A percentile compares a stretch with the other conserved stretches of the same genome.
These are phyloP conservation scores for Balanococcus diminutus DNA, from an alignment of 2,888 invertebrate species.

Conservation along the genomic window DNA sequence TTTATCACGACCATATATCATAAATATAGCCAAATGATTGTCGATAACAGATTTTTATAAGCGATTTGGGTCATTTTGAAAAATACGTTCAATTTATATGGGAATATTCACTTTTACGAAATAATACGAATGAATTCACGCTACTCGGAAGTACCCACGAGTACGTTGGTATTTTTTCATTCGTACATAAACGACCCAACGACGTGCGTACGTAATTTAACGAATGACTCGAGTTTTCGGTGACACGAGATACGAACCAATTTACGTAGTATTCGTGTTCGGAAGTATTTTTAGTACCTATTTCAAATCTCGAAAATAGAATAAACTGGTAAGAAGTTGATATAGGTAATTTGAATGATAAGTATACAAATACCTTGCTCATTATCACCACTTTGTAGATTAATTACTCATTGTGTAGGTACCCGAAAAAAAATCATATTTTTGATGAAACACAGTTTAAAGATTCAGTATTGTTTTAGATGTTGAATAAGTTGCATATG, in stretches of 20 bases:
- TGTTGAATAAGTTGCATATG: neutral
- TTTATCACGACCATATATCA: constrained; percentile 30
- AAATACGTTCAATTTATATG: constrained; percentile 31
- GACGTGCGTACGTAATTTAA: neutral
- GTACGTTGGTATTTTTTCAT: neutral
- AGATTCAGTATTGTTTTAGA: neutral
- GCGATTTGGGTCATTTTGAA: constrained; percentile 37
- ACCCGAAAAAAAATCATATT: neutral
- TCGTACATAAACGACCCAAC: neutral
- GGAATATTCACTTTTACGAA: neutral
- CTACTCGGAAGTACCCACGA: neutral
- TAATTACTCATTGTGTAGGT: neutral
- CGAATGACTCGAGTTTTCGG: neutral
- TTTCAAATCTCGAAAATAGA: neutral
- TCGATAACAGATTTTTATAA: constrained; percentile 44
- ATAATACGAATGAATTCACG: neutral
- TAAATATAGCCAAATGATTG: constrained; percentile 7
- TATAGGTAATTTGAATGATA: neutral
- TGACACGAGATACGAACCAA: neutral
- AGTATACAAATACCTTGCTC: neutral
- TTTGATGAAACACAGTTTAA: no score
- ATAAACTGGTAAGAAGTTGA: neutral
- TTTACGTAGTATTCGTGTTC: neutral
- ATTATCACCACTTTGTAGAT: neutral
- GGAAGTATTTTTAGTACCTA: neutral